Base-by-base conservation (phyloP, 2,888 invertebrate genomes). In the Aromia moschata region DNA sequence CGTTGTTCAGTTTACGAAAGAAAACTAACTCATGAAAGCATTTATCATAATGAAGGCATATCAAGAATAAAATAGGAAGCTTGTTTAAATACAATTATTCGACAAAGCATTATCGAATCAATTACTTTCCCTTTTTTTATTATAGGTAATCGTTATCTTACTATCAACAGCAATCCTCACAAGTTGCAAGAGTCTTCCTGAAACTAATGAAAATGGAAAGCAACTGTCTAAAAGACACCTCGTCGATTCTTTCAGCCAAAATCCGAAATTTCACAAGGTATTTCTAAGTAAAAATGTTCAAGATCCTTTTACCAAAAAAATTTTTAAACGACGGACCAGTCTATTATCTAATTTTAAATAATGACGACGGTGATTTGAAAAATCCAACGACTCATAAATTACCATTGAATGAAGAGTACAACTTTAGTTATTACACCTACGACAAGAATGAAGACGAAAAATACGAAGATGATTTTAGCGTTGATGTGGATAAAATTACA, bases 221-320 rank as follows among this genome's bases (percentile, higher is more conserved):
- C 15, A 33, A 9, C 1, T 11, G 12, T 12, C 20, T n/a, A 52
- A 56, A 47, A 52, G 53, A 31, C 38, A 44, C 9, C 1, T 45
- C 17, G 2, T 41, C 9, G 40, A 55, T 0, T 7, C 40, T 10
- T 46, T 30, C 41, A 16, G 16, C 17, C 31, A 38, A 16, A 52
- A 46, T 9, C 47, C 56, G n/a, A 56, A 18, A 16, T 47, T 56
- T 17, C 25, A 10, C 30, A 47, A 11, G 7, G 60, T 60, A 1
- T 60, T 60, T 14, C 38, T 30, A 17, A 46, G 15, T 14, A 20
- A 10, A n/a, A 36, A 60, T n/a, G n/a, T n/a, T n/a, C n/a, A n/a
- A n/a, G n/a, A n/a, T n/a, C n/a, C n/a, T n/a, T n/a, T n/a, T n/a
- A n/a, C n/a, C n/a, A n/a, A n/a, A n/a, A n/a, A n/a, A n/a, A n/a